phyloP scores from a whole-genome alignment of 2,888 invertebrate species.

The Torymus tubicola region DNA sequence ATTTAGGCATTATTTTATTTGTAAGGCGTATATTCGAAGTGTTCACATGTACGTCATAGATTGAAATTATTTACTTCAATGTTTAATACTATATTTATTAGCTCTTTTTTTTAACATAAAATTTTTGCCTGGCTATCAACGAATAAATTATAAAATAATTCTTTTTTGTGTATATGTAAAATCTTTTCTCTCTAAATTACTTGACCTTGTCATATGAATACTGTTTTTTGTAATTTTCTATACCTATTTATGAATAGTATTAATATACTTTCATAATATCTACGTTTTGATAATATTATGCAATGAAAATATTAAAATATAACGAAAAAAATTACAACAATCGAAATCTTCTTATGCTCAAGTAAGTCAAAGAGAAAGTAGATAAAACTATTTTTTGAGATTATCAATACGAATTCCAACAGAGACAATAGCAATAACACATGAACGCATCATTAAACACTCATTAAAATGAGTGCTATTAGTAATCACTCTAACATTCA shows the following conservation, averaged over 20 bases:
- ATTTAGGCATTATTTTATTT: too few species aligned
- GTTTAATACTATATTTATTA: too few species aligned
- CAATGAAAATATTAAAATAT: neutral
- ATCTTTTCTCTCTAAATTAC: conserved; percentile 23
- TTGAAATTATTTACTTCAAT: neutral
- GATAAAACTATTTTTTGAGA: neutral
- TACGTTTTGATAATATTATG: too few species aligned
- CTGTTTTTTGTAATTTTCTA: conserved; percentile 22
- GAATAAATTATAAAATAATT: neutral
- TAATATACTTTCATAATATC: too few species aligned
- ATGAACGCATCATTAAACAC: neutral
- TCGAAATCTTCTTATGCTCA: neutral
- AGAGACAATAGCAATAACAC: neutral
- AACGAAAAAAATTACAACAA: neutral
- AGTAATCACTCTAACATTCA: conserved; percentile 12
- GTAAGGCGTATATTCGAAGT: too few species aligned
- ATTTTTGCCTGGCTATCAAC: neutral
- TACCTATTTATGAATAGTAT: too few species aligned
- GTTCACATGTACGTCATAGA: neutral
- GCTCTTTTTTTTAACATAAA: too few species aligned
- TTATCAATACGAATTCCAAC: neutral
- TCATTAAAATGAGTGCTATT: conserved; percentile 6
- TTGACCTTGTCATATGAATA: conserved; percentile 9
- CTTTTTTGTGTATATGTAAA: neutral
- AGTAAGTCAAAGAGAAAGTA: conserved; percentile 19